phyloP scores from a whole-genome alignment of 2,888 invertebrate genomes.

The Scaptomyza cyrtandrae region DNA sequence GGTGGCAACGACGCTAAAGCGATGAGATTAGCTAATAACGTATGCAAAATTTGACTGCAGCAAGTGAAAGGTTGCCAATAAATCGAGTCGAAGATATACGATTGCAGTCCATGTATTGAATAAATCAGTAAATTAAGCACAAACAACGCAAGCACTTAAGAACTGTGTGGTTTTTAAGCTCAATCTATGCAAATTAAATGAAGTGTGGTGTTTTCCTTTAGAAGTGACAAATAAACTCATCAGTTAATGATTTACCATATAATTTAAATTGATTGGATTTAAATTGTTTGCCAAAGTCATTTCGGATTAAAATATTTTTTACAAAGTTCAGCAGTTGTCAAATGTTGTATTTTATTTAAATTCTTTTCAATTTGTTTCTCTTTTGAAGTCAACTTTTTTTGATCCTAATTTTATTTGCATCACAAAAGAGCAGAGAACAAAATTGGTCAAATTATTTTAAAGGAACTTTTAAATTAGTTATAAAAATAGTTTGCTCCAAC shows the following conservation, averaged over 20 bases:
- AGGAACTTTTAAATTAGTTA: neutral
- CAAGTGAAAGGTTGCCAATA: constrained; percentile 36
- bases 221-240: neutral
- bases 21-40: constrained; percentile 50
- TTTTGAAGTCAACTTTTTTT: neutral
- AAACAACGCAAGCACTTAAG: constrained; percentile 4
- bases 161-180: neutral
- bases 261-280: neutral
- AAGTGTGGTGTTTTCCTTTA: neutral
- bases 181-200: neutral
- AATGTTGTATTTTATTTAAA: no score
- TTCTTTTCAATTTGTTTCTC: no score
- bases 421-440: neutral
- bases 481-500: neutral
- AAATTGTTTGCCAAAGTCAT: neutral
- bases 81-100: constrained; percentile 34
- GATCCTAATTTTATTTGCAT: neutral
- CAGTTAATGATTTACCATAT: neutral
- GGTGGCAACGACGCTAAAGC: constrained; percentile 18
- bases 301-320: no score
- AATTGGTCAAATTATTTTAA: neutral
- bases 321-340: no score
- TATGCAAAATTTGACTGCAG: constrained; percentile 48
- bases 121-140: constrained; percentile 35
- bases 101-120: constrained; percentile 30